Conservation (phyloP, 2,797 vertebrate genomes). For the Bradypodion ventrale region DNA sequence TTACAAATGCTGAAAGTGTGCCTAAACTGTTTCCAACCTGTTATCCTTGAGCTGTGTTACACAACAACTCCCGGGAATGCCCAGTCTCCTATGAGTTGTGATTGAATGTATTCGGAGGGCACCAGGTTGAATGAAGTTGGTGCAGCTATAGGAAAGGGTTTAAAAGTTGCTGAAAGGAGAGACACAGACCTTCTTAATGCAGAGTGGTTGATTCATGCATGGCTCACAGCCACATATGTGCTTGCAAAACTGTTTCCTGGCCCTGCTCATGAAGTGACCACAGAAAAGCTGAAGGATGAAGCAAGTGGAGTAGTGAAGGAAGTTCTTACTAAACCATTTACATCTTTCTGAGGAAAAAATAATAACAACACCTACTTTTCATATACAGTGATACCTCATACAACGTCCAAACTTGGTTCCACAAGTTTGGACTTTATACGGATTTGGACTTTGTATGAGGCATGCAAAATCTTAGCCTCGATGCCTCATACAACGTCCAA, state of each 20-base stretch:
- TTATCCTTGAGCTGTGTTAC: not conserved
- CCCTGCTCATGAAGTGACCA: slow-evolving; percentile 43
- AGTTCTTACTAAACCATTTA: slow-evolving; percentile 60
- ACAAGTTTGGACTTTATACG: too few species aligned
- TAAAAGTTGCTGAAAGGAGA: slow-evolving; percentile 56
- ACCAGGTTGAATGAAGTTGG: not conserved
- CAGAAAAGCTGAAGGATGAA: slow-evolving; percentile 65
- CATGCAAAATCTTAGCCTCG: too few species aligned
- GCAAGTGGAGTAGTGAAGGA: slow-evolving; percentile 34
- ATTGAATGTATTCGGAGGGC: not conserved
- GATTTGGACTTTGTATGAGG: too few species aligned
- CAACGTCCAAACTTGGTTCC: too few species aligned
- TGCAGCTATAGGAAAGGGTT: slow-evolving; percentile 31
- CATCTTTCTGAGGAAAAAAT: not conserved
- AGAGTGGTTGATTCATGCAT: slow-evolving; percentile 64
- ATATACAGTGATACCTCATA: too few species aligned
- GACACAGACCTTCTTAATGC: slow-evolving; percentile 52
- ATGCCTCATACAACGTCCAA: too few species aligned
- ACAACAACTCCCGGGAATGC: not conserved
- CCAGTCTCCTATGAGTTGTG: not conserved
- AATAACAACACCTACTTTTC: too few species aligned
- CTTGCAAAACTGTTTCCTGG: slow-evolving; percentile 67
- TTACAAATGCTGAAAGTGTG: not conserved
- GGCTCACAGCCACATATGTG: slow-evolving; percentile 58
- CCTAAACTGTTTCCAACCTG: not conserved